Conservation (phyloP, 2,797 vertebrate genomes). For the Argya squamiceps region DNA sequence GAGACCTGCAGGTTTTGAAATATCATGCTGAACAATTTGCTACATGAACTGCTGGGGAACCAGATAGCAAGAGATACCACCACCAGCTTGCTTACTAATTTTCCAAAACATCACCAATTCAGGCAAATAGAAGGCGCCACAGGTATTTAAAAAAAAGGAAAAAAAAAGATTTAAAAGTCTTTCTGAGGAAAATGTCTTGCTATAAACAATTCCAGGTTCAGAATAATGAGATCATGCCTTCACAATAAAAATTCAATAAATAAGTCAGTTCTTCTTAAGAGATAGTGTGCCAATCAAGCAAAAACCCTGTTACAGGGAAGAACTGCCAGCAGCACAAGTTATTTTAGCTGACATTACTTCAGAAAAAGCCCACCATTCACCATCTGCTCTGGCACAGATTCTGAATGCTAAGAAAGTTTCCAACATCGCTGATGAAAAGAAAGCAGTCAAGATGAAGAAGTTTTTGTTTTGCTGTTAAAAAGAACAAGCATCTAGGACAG, state of each 20-base stretch:
- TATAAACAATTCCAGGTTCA: background rate
- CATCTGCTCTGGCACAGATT: conserved; percentile 60
- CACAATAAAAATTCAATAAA: conserved; percentile 37
- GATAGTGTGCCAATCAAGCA: conserved; percentile 45
- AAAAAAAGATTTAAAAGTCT: background rate
- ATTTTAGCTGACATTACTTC: conserved; percentile 66
- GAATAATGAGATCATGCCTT: conserved; percentile 31
- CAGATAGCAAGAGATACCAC: background rate
- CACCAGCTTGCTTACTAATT: background rate
- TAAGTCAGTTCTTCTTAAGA: conserved; percentile 16
- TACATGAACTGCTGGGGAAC: background rate
- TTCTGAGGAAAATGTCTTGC: background rate
- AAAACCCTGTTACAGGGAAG: conserved; percentile 33
- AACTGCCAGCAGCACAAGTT: conserved; percentile 59
- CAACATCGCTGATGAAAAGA: conserved; percentile 42
- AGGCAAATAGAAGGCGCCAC: background rate
- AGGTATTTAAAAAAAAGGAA: background rate
- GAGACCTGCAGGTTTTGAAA: background rate
- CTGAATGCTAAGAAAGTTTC: conserved; percentile 49
- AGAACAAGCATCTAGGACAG: conserved; percentile 43
- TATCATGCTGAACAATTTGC: background rate
- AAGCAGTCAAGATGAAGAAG: conserved; percentile 25
- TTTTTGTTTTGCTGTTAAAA: conserved; percentile 49
- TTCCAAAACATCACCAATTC: background rate
- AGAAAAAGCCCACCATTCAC: conserved; percentile 61